These are phyloP conservation scores for Willisornis vidua DNA, from an alignment of 2,113 vertebrate species.

Conservation along the genomic window DNA sequence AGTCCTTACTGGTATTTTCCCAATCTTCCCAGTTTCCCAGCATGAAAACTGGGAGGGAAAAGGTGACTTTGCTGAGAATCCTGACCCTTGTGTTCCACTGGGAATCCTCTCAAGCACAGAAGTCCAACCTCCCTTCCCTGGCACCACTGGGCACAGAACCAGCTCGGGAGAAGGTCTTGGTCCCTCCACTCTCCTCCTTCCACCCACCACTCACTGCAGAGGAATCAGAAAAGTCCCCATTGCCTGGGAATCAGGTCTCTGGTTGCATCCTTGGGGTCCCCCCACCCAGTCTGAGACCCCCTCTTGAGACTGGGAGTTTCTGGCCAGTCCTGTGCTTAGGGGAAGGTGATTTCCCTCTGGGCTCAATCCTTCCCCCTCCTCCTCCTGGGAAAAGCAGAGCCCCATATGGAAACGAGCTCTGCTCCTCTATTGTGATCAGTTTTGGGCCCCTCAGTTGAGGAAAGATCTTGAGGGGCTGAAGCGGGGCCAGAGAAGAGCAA, in stretches of 20 bases:
- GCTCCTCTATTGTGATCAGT: neutral
- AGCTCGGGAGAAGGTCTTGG: neutral
- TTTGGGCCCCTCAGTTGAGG: too few species aligned
- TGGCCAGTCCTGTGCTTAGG: accelerated
- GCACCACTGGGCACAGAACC: accelerated
- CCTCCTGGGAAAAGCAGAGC: neutral
- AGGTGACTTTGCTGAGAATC: accelerated
- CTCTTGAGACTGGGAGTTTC: neutral
- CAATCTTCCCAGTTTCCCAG: neutral
- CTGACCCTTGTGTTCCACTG: accelerated
- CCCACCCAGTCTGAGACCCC: neutral
- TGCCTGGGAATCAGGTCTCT: neutral
- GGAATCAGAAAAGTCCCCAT: neutral
- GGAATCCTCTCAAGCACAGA: neutral
- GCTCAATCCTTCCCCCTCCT: neutral
- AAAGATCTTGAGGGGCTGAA: too few species aligned
- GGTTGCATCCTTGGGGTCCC: neutral
- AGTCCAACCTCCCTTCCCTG: accelerated
- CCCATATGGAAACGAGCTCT: accelerated
- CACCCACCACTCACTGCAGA: neutral
- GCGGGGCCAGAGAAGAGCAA: too few species aligned
- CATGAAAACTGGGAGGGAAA: neutral
- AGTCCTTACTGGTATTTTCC: neutral
- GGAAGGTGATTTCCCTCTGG: neutral
- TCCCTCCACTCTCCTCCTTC: neutral